A percentile compares a stretch with the other conserved stretches of the same genome.
Evolutionary conservation across 1,140 invertebrate species (phyloP).

Genomic region (Leptonema lineaticorne): DNA sequence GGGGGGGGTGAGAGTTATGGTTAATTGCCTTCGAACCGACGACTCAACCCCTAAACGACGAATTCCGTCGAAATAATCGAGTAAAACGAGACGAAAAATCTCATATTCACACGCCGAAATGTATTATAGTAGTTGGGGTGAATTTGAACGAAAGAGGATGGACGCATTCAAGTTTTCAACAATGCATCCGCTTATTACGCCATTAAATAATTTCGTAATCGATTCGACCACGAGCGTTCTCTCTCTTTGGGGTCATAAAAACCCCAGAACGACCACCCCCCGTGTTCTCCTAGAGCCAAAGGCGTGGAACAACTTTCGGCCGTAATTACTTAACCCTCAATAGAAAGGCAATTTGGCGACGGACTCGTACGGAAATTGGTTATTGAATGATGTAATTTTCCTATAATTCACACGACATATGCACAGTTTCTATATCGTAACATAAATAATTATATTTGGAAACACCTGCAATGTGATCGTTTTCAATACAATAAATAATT

Average conservation of each 20-base stretch:
- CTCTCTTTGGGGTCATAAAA: constrained; percentile 25
- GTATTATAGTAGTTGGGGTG: background rate
- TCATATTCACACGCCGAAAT: background rate
- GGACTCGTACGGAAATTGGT: too few relatives aligned
- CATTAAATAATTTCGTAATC: constrained; percentile 30
- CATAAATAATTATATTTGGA: too few relatives aligned
- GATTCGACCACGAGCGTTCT: constrained; percentile 21
- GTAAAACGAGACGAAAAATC: background rate
- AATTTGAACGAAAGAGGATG: background rate
- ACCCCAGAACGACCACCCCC: constrained; percentile 8
- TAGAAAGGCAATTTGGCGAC: background rate
- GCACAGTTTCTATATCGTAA: too few relatives aligned
- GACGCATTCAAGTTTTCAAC: constrained; percentile 10
- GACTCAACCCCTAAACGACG: background rate
- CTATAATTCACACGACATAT: too few relatives aligned
- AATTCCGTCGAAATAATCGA: background rate
- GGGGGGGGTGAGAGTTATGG: background rate
- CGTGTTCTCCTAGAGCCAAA: too few relatives aligned
- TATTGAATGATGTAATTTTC: too few relatives aligned
- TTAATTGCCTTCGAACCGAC: background rate
- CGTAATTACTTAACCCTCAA: constrained; percentile 24
- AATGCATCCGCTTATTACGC: constrained; percentile 25
- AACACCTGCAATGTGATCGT: too few relatives aligned
- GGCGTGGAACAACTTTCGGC: constrained; percentile 19
- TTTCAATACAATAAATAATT: too few relatives aligned